Evolutionary conservation across 2,113 vertebrate species (phyloP).

Genomic region (Conger conger): DNA sequence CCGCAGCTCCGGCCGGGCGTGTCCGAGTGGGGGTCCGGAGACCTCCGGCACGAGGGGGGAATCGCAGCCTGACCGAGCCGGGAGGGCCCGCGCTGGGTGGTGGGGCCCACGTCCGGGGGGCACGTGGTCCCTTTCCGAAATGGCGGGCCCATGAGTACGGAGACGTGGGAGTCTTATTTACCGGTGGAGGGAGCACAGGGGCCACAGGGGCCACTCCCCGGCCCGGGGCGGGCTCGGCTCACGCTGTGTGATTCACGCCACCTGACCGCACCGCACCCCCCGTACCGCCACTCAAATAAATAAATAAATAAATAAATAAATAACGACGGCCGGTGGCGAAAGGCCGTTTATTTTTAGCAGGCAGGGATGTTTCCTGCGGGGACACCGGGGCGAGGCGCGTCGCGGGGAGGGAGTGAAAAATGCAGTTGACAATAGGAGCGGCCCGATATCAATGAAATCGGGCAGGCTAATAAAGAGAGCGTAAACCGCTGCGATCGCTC

Average conservation of each 20-base stretch:
- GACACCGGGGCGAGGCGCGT: background rate
- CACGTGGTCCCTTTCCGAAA: no score
- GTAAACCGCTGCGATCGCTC: background rate
- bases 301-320: background rate
- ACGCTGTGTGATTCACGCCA: background rate
- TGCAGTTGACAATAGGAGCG: background rate
- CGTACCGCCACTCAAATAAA: background rate
- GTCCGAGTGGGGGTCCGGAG: no score
- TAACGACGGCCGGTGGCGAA: background rate
- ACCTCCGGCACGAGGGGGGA: no score
- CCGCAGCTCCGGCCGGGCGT: background rate
- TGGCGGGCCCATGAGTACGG: no score
- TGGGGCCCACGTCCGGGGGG: no score
- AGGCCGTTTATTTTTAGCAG: background rate
- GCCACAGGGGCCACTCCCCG: no score
- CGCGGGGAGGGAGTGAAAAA: background rate
- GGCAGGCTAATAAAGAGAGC: constrained; percentile 12
- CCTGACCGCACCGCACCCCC: background rate
- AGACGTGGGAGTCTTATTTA: no score
- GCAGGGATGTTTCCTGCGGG: background rate
- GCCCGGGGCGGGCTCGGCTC: no score
- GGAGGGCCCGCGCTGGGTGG: no score
- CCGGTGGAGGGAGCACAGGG: no score
- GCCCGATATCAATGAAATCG: constrained; percentile 6
- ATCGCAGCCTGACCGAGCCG: no score